These are phyloP conservation scores for Vulpes ferrilata DNA, from an alignment of 2,113 vertebrate species.

Conservation along the genomic window DNA sequence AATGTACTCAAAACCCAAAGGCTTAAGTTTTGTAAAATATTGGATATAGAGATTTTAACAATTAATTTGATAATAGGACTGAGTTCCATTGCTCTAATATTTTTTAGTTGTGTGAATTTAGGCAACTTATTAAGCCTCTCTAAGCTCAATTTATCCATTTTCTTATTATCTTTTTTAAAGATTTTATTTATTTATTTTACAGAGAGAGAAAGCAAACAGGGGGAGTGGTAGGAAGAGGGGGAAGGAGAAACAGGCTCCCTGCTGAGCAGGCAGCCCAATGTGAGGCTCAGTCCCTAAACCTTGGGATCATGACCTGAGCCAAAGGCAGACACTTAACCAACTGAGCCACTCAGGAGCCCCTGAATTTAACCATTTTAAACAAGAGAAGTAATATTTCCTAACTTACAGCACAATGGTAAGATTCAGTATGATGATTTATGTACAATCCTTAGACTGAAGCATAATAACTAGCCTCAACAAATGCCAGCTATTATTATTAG, in stretches of 20 bases:
- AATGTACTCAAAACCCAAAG: not conserved
- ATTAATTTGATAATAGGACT: not conserved
- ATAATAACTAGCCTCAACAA: not conserved
- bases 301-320: no score
- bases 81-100: not conserved
- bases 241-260: no score
- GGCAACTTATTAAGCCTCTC: not conserved
- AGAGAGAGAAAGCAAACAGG: no score
- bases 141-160: slow-evolving; percentile 1
- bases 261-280: no score
- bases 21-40: not conserved
- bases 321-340: no score
- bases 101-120: not conserved
- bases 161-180: no score
- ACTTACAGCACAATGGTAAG: not conserved
- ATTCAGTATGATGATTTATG: not conserved
- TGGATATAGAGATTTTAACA: not conserved
- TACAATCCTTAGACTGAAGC: not conserved
- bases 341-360: no score
- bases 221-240: no score
- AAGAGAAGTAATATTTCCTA: not conserved
- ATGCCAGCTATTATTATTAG: not conserved
- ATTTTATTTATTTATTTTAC: no score
- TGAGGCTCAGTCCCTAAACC: no score
- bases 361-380: not conserved